Percentiles rank a stretch among this genome's conserved stretches.
phyloP scores from a whole-genome alignment of 2,113 vertebrate species.

The Haemorhous mexicanus region DNA sequence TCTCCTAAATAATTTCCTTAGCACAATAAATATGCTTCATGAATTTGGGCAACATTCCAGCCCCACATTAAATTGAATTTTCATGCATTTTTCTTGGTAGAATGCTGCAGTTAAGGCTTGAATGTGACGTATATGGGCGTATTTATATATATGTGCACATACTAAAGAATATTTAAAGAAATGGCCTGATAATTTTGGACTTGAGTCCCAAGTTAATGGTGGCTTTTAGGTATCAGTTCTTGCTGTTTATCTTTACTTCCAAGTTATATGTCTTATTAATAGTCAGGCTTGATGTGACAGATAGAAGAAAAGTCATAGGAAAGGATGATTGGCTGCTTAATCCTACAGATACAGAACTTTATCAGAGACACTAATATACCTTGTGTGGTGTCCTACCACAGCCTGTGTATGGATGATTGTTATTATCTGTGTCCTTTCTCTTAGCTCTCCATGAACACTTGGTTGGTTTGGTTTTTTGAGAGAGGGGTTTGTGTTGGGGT shows the following conservation, averaged over 20 bases:
- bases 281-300: not conserved
- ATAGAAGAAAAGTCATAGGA: not conserved
- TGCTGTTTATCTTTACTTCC: not conserved
- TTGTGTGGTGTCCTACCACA: not conserved
- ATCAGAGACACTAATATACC: not conserved
- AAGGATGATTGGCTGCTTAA: not conserved
- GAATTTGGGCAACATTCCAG: not conserved
- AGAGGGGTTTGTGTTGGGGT: accelerated
- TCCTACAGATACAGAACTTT: not conserved
- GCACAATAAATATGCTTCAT: not conserved
- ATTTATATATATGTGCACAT: not conserved
- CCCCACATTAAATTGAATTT: not conserved
- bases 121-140: not conserved
- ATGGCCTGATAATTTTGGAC: not conserved
- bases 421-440: not conserved
- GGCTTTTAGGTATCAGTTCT: not conserved
- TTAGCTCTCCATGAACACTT: not conserved
- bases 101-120: not conserved
- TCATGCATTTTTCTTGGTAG: not conserved
- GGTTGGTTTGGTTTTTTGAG: not conserved
- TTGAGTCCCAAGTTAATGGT: not conserved
- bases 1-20: not conserved
- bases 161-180: not conserved
- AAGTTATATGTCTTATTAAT: not conserved
- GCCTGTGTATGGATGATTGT: not conserved